Percentiles rank a stretch among this genome's conserved stretches.
phyloP scores from a whole-genome alignment of 2,888 invertebrate species.

The Drosophila lutescens region DNA sequence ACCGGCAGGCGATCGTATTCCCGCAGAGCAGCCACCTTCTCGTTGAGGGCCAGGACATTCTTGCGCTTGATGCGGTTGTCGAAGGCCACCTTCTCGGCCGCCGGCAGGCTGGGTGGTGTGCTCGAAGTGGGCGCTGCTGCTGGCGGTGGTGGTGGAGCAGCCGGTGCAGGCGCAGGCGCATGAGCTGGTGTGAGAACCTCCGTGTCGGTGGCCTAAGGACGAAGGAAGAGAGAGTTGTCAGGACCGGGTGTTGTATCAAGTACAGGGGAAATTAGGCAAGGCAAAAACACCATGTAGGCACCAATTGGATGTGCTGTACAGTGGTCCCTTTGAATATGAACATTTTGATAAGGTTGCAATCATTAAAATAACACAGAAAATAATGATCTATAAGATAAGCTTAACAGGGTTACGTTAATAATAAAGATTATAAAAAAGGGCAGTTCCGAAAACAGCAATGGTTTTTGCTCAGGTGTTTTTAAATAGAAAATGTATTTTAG shows the following conservation, averaged over 20 bases:
- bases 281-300: not conserved
- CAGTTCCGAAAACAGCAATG: too few species aligned
- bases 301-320: not conserved
- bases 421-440: too few species aligned
- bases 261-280: not conserved
- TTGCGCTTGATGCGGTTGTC: slow-evolving; percentile 83
- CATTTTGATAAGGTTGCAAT: too few species aligned
- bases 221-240: not conserved
- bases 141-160: slow-evolving; percentile 6
- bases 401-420: too few species aligned
- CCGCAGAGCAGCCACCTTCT: slow-evolving; percentile 82
- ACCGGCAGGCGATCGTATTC: slow-evolving; percentile 82
- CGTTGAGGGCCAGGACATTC: slow-evolving; percentile 82
- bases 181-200: slow-evolving; percentile 26
- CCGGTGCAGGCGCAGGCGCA: slow-evolving; percentile 24
- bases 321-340: not conserved
- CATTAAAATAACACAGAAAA: too few species aligned
- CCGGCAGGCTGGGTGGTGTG: slow-evolving; percentile 44
- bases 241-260: not conserved
- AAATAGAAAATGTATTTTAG: too few species aligned
- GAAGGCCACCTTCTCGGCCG: slow-evolving; percentile 76
- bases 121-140: slow-evolving; percentile 13
- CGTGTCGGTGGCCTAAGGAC: slow-evolving; percentile 33
- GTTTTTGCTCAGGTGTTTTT: too few species aligned
- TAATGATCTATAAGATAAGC: too few species aligned